These are phyloP conservation scores for Mallotus villosus DNA, from an alignment of 2,797 vertebrate species.

Conservation along the genomic window DNA sequence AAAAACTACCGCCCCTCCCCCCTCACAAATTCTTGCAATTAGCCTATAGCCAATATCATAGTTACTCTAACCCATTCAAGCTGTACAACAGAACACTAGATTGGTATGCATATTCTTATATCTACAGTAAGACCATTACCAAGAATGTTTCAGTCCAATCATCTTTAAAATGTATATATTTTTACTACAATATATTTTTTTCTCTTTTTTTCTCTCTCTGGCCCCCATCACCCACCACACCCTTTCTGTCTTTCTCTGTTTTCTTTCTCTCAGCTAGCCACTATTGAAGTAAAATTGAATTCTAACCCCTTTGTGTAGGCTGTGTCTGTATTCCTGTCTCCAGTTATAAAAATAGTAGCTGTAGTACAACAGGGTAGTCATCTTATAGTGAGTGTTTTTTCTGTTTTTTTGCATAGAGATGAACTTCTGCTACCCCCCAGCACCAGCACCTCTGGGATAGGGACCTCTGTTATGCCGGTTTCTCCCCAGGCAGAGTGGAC, in stretches of 20 bases:
- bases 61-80: background rate
- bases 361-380: background rate
- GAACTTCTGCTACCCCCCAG: no score
- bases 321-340: background rate
- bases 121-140: no score
- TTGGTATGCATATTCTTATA: background rate
- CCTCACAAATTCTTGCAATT: background rate
- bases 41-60: background rate
- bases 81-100: background rate
- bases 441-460: constrained; percentile 10
- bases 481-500: background rate
- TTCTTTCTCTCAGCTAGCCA: no score
- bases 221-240: no score
- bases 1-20: background rate
- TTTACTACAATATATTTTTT: background rate
- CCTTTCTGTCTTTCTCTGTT: background rate
- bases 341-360: background rate
- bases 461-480: constrained; percentile 17
- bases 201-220: background rate
- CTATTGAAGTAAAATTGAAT: no score
- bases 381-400: no score
- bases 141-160: no score
- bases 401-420: no score
- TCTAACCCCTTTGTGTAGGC: background rate
- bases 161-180: background rate